Conservation (phyloP, 2,888 invertebrate genomes). For the Amphiduros pacificus region DNA sequence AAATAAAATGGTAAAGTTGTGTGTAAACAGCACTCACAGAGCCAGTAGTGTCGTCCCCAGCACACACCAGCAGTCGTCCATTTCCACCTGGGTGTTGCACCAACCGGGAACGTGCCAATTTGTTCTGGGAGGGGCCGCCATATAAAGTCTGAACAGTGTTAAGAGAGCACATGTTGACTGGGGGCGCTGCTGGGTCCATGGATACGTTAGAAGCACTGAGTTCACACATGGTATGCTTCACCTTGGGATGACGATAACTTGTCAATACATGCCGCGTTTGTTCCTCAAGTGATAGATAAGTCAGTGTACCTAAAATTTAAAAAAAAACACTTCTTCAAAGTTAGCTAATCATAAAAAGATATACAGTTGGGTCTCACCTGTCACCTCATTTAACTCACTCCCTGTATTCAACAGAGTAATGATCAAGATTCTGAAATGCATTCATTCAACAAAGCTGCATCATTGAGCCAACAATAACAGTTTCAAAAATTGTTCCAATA, state of each 20-base stretch:
- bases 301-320: not conserved
- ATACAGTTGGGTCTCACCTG: too few relatives aligned
- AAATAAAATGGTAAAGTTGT: too few relatives aligned
- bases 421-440: too few relatives aligned
- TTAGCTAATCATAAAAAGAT: too few relatives aligned
- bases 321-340: too few relatives aligned
- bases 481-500: too few relatives aligned
- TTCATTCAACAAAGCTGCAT: too few relatives aligned
- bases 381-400: too few relatives aligned
- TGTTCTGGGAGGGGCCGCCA: constrained; percentile 71
- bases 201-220: constrained; percentile 36
- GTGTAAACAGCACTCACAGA: too few relatives aligned
- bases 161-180: constrained; percentile 38
- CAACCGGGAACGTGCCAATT: constrained; percentile 71
- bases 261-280: not conserved
- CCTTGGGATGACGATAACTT: not conserved
- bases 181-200: constrained; percentile 26
- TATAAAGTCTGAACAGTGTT: constrained; percentile 60
- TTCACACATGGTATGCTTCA: constrained; percentile 40
- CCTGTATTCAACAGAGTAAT: too few relatives aligned
- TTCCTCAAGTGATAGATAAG: not conserved
- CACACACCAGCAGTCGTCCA: constrained; percentile 68
- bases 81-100: constrained; percentile 64
- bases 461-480: too few relatives aligned
- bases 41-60: constrained; percentile 71